A percentile compares a stretch with the other conserved stretches of the same genome.
Evolutionary conservation across 1,140 invertebrate species (phyloP).

Genomic region (Onthophagus taurus): DNA sequence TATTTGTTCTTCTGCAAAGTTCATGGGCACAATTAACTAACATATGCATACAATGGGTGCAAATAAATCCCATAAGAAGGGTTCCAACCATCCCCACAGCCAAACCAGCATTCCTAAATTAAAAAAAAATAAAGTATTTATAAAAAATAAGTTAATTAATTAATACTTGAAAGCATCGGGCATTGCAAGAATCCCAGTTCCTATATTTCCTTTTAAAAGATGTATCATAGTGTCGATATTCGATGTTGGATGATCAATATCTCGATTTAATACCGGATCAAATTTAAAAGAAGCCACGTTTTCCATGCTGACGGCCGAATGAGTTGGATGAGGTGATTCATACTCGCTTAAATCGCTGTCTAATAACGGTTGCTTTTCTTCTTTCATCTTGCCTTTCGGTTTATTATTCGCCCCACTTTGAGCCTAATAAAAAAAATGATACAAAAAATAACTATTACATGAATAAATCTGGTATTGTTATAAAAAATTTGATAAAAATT

Average conservation of each 20-base stretch:
- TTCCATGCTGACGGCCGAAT: constrained; percentile 29
- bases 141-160: no score
- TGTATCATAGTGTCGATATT: constrained; percentile 74
- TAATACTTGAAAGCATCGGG: constrained; percentile 78
- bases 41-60: constrained; percentile 84
- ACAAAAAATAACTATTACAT: no score
- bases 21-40: constrained; percentile 64
- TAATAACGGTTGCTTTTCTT: constrained; percentile 46
- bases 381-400: constrained; percentile 23
- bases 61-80: constrained; percentile 64
- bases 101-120: constrained; percentile 71
- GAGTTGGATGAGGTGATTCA: constrained; percentile 30
- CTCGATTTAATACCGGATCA: constrained; percentile 53
- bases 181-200: constrained; percentile 65
- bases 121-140: no score
- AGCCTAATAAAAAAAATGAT: neutral
- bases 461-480: no score
- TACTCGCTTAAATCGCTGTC: constrained; percentile 36
- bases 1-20: constrained; percentile 52
- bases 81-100: constrained; percentile 62
- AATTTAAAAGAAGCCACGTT: constrained; percentile 38
- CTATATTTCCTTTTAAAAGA: constrained; percentile 56
- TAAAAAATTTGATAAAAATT: no score
- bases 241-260: constrained; percentile 65
- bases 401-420: constrained; percentile 8